Evolutionary conservation across 1,140 invertebrate genomes (phyloP), one percentile per base, ranked within the genome.

Genomic region (Homalodisca vitripennis): DNA sequence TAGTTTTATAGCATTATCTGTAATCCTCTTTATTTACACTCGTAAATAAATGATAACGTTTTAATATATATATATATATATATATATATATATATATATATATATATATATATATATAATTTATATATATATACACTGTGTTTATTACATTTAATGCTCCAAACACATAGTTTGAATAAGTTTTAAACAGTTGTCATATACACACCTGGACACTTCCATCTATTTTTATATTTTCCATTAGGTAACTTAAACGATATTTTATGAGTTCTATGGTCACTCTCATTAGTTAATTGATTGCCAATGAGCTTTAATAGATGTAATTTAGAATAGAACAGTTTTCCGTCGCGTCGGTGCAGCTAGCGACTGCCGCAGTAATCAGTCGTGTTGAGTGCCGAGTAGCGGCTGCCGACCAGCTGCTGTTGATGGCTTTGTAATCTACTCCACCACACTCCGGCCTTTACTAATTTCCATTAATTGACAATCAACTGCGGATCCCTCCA

Each of bases 351-450:
- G 17, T 41, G 34, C 6, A 17, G 34, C 17, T 10, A 6, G 6
- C 17, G 34, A 10, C 6, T 6, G 34, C 6, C 34, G 17, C 6
- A 10, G 6, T 6, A 10, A 17, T 6, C 17, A 41, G 34, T 41
- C 6, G 6, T 41, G 34, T 6, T 6, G 34, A 41, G 6, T 41
- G 34, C 6, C 6, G 34, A 41, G 48, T 20, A 20, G 48, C 17
- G 6, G 3, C n/a, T 3, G 48, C 22, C 17, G 48, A 3, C 48
- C 48, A 51, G 48, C 48, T 51, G 48, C 3, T 51, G 48, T 51
- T 51, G 48, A 51, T 51, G 17, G 48, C 48, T 51, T 51, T 51
- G 48, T 51, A 51, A 51, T 51, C 48, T 20, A 51, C 48, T 51
- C 48, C 2, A n/a, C 14, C 17, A 22, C 48, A n/a, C 48, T 20